phyloP scores from a whole-genome alignment of 2,113 vertebrate genomes.

The Cyanoramphus novaezelandiae region DNA sequence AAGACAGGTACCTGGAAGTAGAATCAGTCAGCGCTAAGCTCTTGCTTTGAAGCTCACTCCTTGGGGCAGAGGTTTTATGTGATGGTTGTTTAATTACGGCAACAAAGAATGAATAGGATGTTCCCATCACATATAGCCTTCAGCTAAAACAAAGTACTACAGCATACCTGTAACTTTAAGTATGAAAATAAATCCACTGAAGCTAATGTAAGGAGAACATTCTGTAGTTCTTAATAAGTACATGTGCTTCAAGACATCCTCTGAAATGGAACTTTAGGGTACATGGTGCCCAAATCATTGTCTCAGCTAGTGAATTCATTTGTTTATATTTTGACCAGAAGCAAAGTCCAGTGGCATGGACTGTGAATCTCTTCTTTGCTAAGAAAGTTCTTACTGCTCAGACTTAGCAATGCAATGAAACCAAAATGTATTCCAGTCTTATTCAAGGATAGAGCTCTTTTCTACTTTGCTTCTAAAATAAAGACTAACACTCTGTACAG shows the following conservation, averaged over 20 bases:
- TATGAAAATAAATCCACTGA: not conserved
- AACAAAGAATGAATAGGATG: not conserved
- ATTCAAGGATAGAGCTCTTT: not conserved
- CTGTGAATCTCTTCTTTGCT: not conserved
- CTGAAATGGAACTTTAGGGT: not conserved
- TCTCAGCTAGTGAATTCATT: fast-evolving
- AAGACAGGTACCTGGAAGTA: not conserved
- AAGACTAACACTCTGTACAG: not conserved
- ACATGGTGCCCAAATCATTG: not conserved
- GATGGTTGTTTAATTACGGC: not conserved
- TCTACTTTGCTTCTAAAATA: not conserved
- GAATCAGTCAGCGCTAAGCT: not conserved
- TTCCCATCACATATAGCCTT: not conserved
- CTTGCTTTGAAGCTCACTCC: not conserved
- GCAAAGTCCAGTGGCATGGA: not conserved
- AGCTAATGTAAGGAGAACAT: not conserved
- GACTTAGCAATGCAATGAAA: not conserved
- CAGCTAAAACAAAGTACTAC: not conserved
- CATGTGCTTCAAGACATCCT: not conserved
- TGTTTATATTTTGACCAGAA: not conserved
- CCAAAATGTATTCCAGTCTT: not conserved
- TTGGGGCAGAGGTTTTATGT: not conserved
- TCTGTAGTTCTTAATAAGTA: not conserved
- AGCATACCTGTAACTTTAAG: not conserved
- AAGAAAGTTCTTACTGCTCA: not conserved